Evolutionary conservation across 2,888 invertebrate species (phyloP), one percentile per base, ranked within the genome.

Genomic region (Metacarcinus magister): DNA sequence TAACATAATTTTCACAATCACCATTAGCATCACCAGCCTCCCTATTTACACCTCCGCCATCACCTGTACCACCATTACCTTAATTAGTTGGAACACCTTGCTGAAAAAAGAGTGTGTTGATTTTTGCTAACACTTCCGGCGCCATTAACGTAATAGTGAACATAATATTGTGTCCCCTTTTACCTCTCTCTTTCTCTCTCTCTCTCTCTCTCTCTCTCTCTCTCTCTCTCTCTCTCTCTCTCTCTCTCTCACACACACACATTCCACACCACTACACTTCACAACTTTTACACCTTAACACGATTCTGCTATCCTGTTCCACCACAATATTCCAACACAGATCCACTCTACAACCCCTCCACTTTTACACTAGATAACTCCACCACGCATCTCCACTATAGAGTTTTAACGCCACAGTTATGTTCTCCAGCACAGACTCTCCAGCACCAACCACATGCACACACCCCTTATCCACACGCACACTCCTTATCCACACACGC

Each of bases 311-410:
- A 46, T n/a, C 19, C 48, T 91, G 48, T 44, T 19, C 16, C n/a
- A 28, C n/a, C n/a, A 90, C 43, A 19, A 44, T 91, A 91, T 13
- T 8, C n/a, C 46, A 43, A 91, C 44, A 39, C 19, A 46, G 19
- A 91, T 19, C 91, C n/a, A 44, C 54, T 54, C 54, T 10, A 54
- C 54, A 96, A 94, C 32, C 90, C 96, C 7, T 96, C 90, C 54
- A 96, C 96, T 23, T 87, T 92, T 44, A 75, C 95, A n/a, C 82
- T 94, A 39, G 94, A 95, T 19, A 54, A 95, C 32, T 95, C 92
- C 32, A 95, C 96, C 43, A 96, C 87, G 87, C 95, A n/a, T n/a
- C n/a, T n/a, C n/a, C n/a, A n/a, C n/a, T n/a, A n/a, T n/a, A n/a
- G n/a, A 95, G 10, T 95, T 95, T 28, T 96, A 95, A 44, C 96